A percentile compares a stretch with the other conserved stretches of the same genome.
These are phyloP conservation scores for Dasyurus viverrinus DNA, from an alignment of 2,113 vertebrate genomes.

Conservation along the genomic window DNA sequence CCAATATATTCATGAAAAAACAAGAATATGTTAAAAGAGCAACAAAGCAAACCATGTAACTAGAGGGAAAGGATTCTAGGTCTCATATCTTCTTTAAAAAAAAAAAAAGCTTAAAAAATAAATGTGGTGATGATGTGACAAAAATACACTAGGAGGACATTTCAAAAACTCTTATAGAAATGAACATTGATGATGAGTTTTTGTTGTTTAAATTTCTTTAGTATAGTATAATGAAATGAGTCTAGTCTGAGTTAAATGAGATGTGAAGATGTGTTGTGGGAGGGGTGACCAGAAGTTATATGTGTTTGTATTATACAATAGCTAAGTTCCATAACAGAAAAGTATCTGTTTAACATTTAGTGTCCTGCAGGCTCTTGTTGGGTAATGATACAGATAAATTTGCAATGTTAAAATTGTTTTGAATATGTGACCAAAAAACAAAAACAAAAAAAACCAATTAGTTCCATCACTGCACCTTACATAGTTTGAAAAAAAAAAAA, in stretches of 20 bases:
- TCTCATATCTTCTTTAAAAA: neutral
- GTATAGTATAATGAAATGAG: neutral
- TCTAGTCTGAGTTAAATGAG: neutral
- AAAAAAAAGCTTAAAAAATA: neutral
- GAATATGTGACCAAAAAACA: neutral
- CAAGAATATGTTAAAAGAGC: neutral
- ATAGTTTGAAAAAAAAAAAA: neutral
- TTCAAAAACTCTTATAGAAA: neutral
- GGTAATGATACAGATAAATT: slow-evolving; percentile 17
- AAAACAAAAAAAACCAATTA: neutral
- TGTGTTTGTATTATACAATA: slow-evolving; percentile 22
- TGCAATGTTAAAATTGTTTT: slow-evolving; percentile 38
- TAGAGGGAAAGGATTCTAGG: neutral
- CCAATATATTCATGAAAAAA: neutral
- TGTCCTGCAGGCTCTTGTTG: neutral
- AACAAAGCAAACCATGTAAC: neutral
- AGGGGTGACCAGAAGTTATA: slow-evolving; percentile 36
- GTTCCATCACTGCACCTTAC: neutral
- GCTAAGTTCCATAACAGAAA: slow-evolving; percentile 34
- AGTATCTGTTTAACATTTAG: slow-evolving; percentile 15
- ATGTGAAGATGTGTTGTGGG: slow-evolving; percentile 14
- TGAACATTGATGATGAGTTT: neutral
- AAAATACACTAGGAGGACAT: neutral
- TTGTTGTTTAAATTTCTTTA: neutral
- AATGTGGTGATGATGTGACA: neutral